These are phyloP conservation scores for Sebastolobus altivelis DNA, from an alignment of 2,797 vertebrate genomes.

Conservation along the genomic window DNA sequence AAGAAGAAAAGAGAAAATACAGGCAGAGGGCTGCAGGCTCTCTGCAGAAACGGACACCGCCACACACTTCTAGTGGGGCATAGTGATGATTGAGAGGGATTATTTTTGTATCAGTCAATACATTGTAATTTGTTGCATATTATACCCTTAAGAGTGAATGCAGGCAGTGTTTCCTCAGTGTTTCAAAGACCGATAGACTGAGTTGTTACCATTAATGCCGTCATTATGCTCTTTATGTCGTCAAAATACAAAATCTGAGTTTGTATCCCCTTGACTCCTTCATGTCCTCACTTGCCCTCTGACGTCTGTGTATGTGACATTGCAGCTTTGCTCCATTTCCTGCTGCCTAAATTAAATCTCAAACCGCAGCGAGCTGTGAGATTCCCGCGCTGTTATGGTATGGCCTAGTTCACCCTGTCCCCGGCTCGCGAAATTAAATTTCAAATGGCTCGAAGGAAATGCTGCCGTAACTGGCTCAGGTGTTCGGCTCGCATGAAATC, in stretches of 20 bases:
- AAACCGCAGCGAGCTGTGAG: conserved; percentile 41
- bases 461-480: conserved; percentile 43
- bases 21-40: not conserved
- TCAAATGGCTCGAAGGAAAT: conserved; percentile 29
- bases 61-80: not conserved
- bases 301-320: not conserved
- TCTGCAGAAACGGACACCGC: not conserved
- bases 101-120: not conserved
- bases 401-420: conserved; percentile 56
- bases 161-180: not conserved
- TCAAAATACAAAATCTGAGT: not conserved
- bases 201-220: not conserved
- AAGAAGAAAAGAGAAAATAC: not conserved
- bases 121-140: not conserved
- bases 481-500: conserved; percentile 22
- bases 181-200: not conserved
- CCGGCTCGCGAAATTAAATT: conserved; percentile 46
- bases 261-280: conserved; percentile 6
- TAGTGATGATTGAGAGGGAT: not conserved
- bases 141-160: not conserved
- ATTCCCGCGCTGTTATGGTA: conserved; percentile 19
- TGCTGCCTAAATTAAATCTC: conserved; percentile 53
- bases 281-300: conserved; percentile 11
- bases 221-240: not conserved
- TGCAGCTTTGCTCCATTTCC: conserved; percentile 50